A percentile compares a stretch with the other conserved stretches of the same genome.
Conservation (phyloP, 2,888 invertebrate genomes). For the Amphimallon solstitiale region DNA sequence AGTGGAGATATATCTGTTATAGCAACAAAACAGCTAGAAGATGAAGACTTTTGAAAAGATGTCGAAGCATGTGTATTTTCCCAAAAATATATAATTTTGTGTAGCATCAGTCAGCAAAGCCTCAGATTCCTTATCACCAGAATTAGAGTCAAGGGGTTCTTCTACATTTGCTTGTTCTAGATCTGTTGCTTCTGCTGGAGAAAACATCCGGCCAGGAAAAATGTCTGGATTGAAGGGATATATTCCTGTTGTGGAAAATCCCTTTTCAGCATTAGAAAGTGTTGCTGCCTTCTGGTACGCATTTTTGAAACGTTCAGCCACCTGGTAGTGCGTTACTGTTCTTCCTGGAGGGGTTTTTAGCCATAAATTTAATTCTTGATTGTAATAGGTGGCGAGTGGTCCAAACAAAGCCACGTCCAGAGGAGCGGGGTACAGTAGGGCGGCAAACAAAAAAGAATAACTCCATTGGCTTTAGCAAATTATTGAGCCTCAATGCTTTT, state of each 20-base stretch:
- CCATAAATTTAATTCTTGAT: conserved; percentile 50
- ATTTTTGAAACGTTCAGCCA: conserved; percentile 49
- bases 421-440: conserved; percentile 54
- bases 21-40: neutral
- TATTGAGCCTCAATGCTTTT: conserved; percentile 32
- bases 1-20: neutral
- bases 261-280: conserved; percentile 45
- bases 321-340: conserved; percentile 50
- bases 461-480: conserved; percentile 48
- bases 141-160: neutral
- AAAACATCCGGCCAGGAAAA: too few species aligned
- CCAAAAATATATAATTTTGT: neutral
- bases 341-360: conserved; percentile 50
- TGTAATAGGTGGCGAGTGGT: conserved; percentile 51
- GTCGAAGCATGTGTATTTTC: neutral
- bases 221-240: too few species aligned
- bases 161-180: neutral
- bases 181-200: neutral
- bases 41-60: neutral
- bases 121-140: neutral
- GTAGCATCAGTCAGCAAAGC: neutral
- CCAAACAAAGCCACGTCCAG: conserved; percentile 52
- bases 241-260: conserved; percentile 49
- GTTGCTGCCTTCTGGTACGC: conserved; percentile 51
- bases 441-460: conserved; percentile 55